A percentile compares a stretch with the other conserved stretches of the same genome.
Conservation (phyloP, 2,113 vertebrate species). For the Microtus oregoni region DNA sequence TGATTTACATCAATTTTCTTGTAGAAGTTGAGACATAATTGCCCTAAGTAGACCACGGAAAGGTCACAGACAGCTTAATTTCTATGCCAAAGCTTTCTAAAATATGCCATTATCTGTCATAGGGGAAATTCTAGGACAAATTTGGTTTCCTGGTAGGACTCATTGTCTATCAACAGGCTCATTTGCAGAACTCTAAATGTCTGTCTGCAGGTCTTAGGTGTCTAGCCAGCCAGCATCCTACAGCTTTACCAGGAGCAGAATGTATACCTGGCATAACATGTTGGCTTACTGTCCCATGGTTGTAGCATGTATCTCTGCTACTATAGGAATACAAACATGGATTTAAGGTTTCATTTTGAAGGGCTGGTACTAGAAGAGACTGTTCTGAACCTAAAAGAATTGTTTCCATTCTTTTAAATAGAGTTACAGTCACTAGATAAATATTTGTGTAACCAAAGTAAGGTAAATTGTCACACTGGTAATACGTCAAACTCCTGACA, state of each 20-base stretch:
- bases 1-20: constrained; percentile 74
- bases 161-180: neutral
- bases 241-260: neutral
- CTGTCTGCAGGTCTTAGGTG: neutral
- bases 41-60: constrained; percentile 63
- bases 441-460: neutral
- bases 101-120: constrained; percentile 56
- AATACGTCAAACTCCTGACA: neutral
- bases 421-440: neutral
- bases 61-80: constrained; percentile 75
- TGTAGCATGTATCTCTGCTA: neutral
- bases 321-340: neutral
- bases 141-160: neutral
- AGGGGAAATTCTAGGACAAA: constrained; percentile 5
- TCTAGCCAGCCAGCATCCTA: neutral
- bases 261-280: neutral
- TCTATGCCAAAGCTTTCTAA: constrained; percentile 64
- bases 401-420: neutral
- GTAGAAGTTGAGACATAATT: constrained; percentile 72
- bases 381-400: neutral
- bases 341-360: neutral
- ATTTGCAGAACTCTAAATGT: neutral
- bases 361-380: neutral
- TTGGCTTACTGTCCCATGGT: neutral
- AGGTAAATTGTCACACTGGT: neutral